Conservation (phyloP, 1,140 invertebrate genomes). For the Halotydeus destructor region DNA sequence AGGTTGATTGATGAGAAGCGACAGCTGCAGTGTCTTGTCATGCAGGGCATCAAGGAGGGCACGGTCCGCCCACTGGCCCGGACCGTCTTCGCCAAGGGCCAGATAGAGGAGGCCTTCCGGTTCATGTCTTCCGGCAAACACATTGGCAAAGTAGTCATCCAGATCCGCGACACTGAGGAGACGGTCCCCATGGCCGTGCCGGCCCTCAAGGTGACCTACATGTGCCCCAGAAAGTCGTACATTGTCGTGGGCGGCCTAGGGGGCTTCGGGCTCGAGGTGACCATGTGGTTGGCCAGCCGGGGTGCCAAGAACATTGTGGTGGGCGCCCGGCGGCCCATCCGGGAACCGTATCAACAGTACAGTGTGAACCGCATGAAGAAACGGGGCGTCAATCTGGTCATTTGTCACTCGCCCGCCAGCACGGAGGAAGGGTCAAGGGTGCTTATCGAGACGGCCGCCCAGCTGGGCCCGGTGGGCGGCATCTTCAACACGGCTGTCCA, state of each 20-base stretch:
- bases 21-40: constrained; percentile 39
- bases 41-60: constrained; percentile 56
- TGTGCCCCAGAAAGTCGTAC: constrained; percentile 67
- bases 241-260: constrained; percentile 70
- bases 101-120: constrained; percentile 77
- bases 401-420: constrained; percentile 35
- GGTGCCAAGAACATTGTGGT: constrained; percentile 64
- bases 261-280: constrained; percentile 79
- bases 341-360: constrained; percentile 25
- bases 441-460: constrained; percentile 29
- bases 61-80: constrained; percentile 59
- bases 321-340: constrained; percentile 57
- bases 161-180: constrained; percentile 23
- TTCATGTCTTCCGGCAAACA: constrained; percentile 90
- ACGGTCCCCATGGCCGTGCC: constrained; percentile 15
- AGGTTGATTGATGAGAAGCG: constrained; percentile 26
- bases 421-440: constrained; percentile 38
- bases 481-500: constrained; percentile 80
- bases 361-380: neutral
- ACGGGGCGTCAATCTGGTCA: constrained; percentile 34
- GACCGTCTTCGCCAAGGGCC: constrained; percentile 54
- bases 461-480: constrained; percentile 56
- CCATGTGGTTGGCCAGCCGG: constrained; percentile 62
- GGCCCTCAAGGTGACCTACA: constrained; percentile 41
- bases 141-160: constrained; percentile 65